Evolutionary conservation across 2,113 vertebrate genomes (phyloP).

Genomic region (Mellivora capensis): DNA sequence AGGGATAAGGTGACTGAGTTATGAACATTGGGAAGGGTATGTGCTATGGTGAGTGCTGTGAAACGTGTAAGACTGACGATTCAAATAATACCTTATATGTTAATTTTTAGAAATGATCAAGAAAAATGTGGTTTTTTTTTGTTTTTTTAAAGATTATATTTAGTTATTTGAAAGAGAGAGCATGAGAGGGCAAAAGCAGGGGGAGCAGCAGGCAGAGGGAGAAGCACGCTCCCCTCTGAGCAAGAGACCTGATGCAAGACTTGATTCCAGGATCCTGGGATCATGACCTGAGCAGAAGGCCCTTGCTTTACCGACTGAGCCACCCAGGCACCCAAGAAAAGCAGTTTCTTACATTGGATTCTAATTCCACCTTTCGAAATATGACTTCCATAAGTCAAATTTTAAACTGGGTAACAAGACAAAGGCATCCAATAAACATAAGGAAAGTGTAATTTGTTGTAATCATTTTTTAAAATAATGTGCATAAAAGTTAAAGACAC

Average conservation of each 20-base stretch:
- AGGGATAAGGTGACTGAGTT: too few species aligned
- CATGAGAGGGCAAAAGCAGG: neutral
- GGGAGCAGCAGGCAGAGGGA: neutral
- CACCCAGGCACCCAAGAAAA: neutral
- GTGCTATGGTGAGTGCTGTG: too few species aligned
- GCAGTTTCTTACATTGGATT: neutral
- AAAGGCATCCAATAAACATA: neutral
- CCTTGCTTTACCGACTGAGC: neutral
- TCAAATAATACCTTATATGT: too few species aligned
- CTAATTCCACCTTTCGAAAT: neutral
- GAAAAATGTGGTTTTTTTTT: neutral
- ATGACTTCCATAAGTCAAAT: neutral
- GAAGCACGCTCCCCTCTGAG: neutral
- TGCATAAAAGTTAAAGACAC: neutral
- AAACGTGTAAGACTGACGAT: too few species aligned
- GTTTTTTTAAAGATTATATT: neutral
- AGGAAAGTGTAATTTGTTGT: neutral
- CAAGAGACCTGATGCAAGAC: neutral
- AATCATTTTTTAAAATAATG: neutral
- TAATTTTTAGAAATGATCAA: neutral
- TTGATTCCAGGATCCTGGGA: neutral
- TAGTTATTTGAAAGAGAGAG: neutral
- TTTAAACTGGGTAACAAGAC: neutral
- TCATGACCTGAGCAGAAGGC: neutral
- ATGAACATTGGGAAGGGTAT: too few species aligned